Percentiles rank a stretch among this genome's conserved stretches.
These are phyloP conservation scores for Vicugna pacos DNA, from an alignment of 2,113 vertebrate species.

Conservation along the genomic window DNA sequence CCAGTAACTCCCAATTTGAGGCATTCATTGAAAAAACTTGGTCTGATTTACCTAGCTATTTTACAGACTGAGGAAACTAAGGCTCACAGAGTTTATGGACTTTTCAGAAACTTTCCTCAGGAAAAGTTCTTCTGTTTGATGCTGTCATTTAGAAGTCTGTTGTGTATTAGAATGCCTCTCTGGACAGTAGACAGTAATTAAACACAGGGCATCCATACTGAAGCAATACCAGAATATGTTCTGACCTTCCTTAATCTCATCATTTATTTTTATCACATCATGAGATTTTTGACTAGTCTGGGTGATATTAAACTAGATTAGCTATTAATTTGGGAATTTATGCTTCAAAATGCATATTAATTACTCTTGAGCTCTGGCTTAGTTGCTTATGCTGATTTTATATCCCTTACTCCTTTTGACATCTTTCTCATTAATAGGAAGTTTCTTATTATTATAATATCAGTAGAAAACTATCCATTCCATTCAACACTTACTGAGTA, in stretches of 20 bases:
- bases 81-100: not conserved
- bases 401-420: slow-evolving; percentile 28
- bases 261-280: slow-evolving; percentile 37
- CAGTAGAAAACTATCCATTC: not conserved
- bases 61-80: slow-evolving; percentile 13
- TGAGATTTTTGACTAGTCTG: slow-evolving; percentile 37
- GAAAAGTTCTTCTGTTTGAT: slow-evolving; percentile 6
- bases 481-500: not conserved
- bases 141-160: slow-evolving; percentile 27
- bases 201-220: not conserved
- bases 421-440: slow-evolving; percentile 34
- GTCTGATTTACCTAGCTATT: slow-evolving; percentile 32
- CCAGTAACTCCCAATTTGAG: slow-evolving; percentile 26
- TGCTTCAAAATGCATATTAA: slow-evolving; percentile 44
- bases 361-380: slow-evolving; percentile 28
- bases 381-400: slow-evolving; percentile 29
- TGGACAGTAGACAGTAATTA: slow-evolving; percentile 16
- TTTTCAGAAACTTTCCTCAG: slow-evolving; percentile 21
- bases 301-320: slow-evolving; percentile 54
- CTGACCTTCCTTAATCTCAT: not conserved
- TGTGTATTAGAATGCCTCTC: not conserved
- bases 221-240: not conserved
- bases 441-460: not conserved
- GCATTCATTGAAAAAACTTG: not conserved
- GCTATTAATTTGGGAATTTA: slow-evolving; percentile 17